Conservation (phyloP, 30 jellyfish, hydroid and myxozoan genomes). For the Euphysa ruthae region DNA sequence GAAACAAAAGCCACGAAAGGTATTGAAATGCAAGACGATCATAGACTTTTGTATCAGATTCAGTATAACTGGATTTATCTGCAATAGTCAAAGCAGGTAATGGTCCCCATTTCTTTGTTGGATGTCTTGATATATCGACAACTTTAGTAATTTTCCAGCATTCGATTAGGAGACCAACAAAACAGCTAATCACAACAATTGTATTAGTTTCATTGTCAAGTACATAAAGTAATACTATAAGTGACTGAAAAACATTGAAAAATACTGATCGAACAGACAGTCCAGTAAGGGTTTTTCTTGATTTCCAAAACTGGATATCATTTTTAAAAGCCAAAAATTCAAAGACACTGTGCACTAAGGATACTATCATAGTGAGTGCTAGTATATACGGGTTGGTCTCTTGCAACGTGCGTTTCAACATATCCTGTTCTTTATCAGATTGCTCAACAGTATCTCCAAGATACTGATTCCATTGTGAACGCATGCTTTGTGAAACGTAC, state of each 20-base stretch:
- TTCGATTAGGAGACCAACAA: slow-evolving; percentile 85
- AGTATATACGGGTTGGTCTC: slow-evolving; percentile 92
- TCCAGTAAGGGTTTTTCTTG: slow-evolving; percentile 84
- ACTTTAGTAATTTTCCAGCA: slow-evolving; percentile 94
- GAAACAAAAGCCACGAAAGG: slow-evolving; percentile 78
- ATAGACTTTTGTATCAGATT: slow-evolving; percentile 71
- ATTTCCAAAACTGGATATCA: slow-evolving; percentile 97
- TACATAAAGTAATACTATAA: slow-evolving; percentile 80
- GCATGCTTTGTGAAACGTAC: slow-evolving; percentile 85
- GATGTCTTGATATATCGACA: slow-evolving; percentile 62
- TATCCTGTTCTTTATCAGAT: slow-evolving; percentile 83
- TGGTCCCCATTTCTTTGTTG: slow-evolving; percentile 70
- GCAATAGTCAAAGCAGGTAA: slow-evolving; percentile 59
- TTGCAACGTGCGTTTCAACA: slow-evolving; percentile 78
- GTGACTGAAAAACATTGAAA: slow-evolving; percentile 88
- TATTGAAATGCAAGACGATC: slow-evolving; percentile 91
- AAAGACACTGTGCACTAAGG: slow-evolving; percentile 88
- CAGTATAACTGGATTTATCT: slow-evolving; percentile 78
- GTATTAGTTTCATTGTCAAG: slow-evolving; percentile 92
- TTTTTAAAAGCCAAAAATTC: slow-evolving; percentile 95
- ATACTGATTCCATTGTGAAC: slow-evolving; percentile 84
- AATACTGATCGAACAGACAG: slow-evolving; percentile 85
- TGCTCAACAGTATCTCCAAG: slow-evolving; percentile 81
- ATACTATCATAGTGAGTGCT: slow-evolving; percentile 81
- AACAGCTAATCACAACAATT: slow-evolving; percentile 83